Base-by-base conservation (phyloP, 2,113 vertebrate genomes). In the Poecile atricapillus region DNA sequence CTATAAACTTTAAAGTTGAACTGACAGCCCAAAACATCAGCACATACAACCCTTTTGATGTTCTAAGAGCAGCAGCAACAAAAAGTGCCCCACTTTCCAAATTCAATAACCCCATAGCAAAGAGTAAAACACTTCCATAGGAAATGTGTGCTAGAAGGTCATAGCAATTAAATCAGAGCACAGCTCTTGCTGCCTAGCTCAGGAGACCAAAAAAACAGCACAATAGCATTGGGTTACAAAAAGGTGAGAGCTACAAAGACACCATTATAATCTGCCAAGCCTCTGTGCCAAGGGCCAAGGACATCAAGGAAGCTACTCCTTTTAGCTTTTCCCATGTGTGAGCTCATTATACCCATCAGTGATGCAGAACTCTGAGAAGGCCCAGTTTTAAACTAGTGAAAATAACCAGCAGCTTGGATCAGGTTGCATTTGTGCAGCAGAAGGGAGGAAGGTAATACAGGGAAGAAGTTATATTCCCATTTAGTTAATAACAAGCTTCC, bases 261-360 rank as follows among this genome's bases (percentile, higher is more conserved):
- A 90, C 24, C 44, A 41, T 35, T 82, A 56, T 47, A 50, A 68
- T 15, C 49, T 82, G 58, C 62, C 59, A 84, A 60, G 75, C 49
- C 78, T 85, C 85, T 65, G 47, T 82, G 90, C 63, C 59, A 73
- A 77, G 63, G 84, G 46, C 71, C 68, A 89, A 52, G 74, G 81
- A 84, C 70, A 88, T 55, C 52, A 78, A 56, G 44, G 79, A 90
- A 88, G 41, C 35, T 65, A 13, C 74, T 71, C 44, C 68, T 92
- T 91, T 82, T 73, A 94, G 85, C 75, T 87, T 92, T 83, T 90
- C 85, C 85, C 82, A 65, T 25, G 78, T 60, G 87, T 49, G 67
- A 85, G 49, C 52, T 94, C 70, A 47, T 93, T 81, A 87, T 71
- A 94, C 3, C 74, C 56, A 65, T 28, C 73, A 94, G 30, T 56